phyloP scores from a whole-genome alignment of 2,888 invertebrate species.

The Drosophila vallismaia region DNA sequence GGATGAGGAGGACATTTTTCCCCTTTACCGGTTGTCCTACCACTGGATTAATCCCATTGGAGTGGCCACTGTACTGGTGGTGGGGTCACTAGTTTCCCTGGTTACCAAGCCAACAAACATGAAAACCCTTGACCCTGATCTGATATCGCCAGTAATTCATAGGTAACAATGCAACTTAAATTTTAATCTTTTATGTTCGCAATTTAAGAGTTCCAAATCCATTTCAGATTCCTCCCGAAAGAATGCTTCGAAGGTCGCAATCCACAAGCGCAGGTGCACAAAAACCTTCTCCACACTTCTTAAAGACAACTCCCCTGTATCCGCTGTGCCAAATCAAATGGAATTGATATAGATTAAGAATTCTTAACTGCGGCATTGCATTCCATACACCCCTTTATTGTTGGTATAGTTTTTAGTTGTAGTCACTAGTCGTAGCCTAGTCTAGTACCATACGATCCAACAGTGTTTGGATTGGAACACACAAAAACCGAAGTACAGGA shows the following conservation, averaged over 20 bases:
- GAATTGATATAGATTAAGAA: neutral
- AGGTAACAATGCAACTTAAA: slow-evolving; percentile 74
- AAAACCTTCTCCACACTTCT: slow-evolving; percentile 45
- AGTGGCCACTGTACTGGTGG: slow-evolving; percentile 87
- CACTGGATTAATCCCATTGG: slow-evolving; percentile 93
- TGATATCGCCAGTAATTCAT: slow-evolving; percentile 87
- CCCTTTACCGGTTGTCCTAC: slow-evolving; percentile 91
- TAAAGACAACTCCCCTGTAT: neutral
- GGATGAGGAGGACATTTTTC: slow-evolving; percentile 87
- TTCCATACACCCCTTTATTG: slow-evolving; percentile 20
- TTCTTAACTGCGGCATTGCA: slow-evolving; percentile 8
- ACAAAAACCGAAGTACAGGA: slow-evolving; percentile 68
- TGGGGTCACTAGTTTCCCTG: slow-evolving; percentile 88
- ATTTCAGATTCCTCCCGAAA: slow-evolving; percentile 79
- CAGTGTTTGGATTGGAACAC: slow-evolving; percentile 26
- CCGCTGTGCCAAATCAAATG: slow-evolving; percentile 21
- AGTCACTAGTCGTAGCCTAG: slow-evolving; percentile 37
- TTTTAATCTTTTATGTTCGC: neutral
- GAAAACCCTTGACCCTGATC: slow-evolving; percentile 85
- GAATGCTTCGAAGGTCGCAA: slow-evolving; percentile 75
- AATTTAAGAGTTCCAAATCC: neutral
- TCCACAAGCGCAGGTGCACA: slow-evolving; percentile 51
- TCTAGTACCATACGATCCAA: slow-evolving; percentile 46
- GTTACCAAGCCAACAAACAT: slow-evolving; percentile 85
- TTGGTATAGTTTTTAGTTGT: slow-evolving; percentile 34